Evolutionary conservation across 2,113 vertebrate species (phyloP).

Genomic region (Ariopsis seemanni): DNA sequence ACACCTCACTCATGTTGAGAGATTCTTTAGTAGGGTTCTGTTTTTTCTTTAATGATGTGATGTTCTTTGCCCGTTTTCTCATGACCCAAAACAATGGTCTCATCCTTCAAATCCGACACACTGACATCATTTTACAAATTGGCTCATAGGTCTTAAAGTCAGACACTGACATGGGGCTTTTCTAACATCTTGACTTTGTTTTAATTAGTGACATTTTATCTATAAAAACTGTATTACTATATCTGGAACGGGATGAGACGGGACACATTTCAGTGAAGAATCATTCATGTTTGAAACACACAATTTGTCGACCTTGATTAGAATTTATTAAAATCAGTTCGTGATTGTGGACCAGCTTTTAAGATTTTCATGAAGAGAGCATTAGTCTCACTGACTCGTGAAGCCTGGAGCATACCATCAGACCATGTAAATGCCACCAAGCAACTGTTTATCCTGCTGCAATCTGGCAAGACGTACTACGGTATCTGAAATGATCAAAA

Average conservation of each 20-base stretch:
- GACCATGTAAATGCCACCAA: neutral
- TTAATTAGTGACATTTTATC: neutral
- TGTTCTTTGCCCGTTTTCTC: neutral
- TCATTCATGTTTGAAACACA: neutral
- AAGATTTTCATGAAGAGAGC: neutral
- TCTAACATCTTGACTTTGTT: neutral
- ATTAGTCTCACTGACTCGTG: neutral
- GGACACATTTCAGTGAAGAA: neutral
- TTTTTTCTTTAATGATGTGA: neutral
- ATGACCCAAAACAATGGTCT: neutral
- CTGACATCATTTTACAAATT: neutral
- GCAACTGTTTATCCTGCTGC: neutral
- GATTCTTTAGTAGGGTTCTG: neutral
- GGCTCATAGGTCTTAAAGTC: neutral
- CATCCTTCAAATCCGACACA: neutral
- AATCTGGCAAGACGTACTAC: neutral
- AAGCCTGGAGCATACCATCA: neutral
- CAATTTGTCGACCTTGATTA: neutral
- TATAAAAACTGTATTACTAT: neutral
- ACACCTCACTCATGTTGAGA: neutral
- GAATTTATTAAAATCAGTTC: neutral
- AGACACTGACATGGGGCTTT: neutral
- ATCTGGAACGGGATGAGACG: neutral
- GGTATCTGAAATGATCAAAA: neutral
- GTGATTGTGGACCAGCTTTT: neutral